Evolutionary conservation across 2,113 vertebrate species (phyloP), one percentile per base, ranked within the genome.

Genomic region (Megaceryle maxima): DNA sequence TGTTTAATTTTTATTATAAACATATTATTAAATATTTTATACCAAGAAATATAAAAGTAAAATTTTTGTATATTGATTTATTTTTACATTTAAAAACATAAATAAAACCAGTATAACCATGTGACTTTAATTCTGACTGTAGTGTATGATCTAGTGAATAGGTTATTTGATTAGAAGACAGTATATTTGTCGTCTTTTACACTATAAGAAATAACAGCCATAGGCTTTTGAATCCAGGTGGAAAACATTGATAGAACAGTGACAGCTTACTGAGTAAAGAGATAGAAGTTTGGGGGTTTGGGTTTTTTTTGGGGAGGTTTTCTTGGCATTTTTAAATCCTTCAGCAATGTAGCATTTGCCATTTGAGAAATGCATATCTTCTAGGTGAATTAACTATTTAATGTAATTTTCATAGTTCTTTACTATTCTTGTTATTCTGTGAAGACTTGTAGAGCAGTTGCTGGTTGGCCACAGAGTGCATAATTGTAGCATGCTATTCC

Each of bases 211-310:
- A 7, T 20, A 24, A 56, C 16, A 77, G 10, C 10, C 15, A 43
- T 75, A 21, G 37, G 20, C 39, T 66, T 95, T 92, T 39, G 35
- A 77, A 39, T 48, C 11, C 19, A 70, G 53, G 44, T 50, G 28
- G 44, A 91, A 87, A 78, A 63, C 2, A 12, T 57, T 3, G 9
- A 53, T 29, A 17, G 78, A 79, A 10, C 13, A 43, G n/a, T 25
- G 21, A 31, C 25, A 41, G 3, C 12, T 94, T 56, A 70, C 12
- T 51, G 24, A 53, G 11, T 26, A 44, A 64, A 74, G 43, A 59
- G 26, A 44, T 31, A 37, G 1, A 68, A 3, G 1, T 29, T 43
- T 15, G 0, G 3, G 9, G 18, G 6, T 1, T 35, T 29, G 62
- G 9, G 4, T 9, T 57, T 46, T 37, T 13, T 28, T 5, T 6